Evolutionary conservation across 2,888 invertebrate genomes (phyloP).

Genomic region (Caenorhabditis angaria): DNA sequence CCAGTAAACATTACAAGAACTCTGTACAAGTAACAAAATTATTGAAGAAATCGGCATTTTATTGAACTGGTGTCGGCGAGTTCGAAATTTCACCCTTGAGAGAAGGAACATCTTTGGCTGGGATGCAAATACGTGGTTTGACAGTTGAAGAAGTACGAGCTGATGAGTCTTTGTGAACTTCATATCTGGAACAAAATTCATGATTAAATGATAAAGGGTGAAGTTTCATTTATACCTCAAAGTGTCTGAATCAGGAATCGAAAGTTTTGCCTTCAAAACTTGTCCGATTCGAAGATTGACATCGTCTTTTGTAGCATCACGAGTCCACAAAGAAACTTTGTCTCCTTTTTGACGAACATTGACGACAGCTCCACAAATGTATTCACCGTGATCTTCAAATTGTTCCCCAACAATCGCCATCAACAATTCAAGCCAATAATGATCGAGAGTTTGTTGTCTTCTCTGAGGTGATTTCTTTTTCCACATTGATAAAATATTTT

Average conservation of each 20-base stretch:
- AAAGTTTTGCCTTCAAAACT: constrained; percentile 65
- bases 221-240: constrained; percentile 51
- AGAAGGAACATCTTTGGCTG: constrained; percentile 57
- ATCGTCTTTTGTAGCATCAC: constrained; percentile 82
- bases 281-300: constrained; percentile 69
- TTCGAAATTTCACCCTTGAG: no score
- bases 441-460: constrained; percentile 60
- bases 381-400: constrained; percentile 83
- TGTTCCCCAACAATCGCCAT: constrained; percentile 91
- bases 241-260: constrained; percentile 61
- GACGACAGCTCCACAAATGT: constrained; percentile 95
- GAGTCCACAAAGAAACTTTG: constrained; percentile 94
- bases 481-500: no score
- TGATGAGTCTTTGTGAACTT: constrained; percentile 70
- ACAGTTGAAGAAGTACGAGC: constrained; percentile 67
- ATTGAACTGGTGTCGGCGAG: no score
- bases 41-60: no score
- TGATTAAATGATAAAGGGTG: no score
- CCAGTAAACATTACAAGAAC: no score
- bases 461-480: constrained; percentile 23
- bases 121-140: constrained; percentile 67
- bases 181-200: constrained; percentile 58
- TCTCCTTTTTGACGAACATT: constrained; percentile 91
- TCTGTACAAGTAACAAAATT: no score
- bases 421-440: constrained; percentile 71